These are phyloP conservation scores for Pseudorhombus dupliciocellatus DNA, from an alignment of 2,113 vertebrate genomes.

Conservation along the genomic window DNA sequence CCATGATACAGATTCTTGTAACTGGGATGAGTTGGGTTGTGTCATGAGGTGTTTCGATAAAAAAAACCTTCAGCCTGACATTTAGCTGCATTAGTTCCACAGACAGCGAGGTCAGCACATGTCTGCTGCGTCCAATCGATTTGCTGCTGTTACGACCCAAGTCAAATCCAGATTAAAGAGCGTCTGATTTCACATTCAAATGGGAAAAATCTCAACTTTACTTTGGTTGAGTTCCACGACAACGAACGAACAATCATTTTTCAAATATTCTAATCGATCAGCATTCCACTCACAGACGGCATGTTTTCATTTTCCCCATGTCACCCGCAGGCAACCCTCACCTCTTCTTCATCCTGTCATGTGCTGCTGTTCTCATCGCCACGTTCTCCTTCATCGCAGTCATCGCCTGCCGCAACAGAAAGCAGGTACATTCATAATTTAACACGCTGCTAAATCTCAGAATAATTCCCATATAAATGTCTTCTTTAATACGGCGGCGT, in stretches of 20 bases:
- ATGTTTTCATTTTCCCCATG: not conserved
- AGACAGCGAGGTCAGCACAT: conserved; percentile 29
- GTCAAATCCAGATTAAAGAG: not conserved
- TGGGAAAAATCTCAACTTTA: not conserved
- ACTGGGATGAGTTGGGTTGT: not conserved
- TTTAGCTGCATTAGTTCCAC: conserved; percentile 47
- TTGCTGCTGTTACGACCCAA: not conserved
- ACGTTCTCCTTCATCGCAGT: conserved; percentile 83
- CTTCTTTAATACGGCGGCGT: not conserved
- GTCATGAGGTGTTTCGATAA: conserved; percentile 51
- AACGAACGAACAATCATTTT: no score
- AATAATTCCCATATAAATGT: not conserved
- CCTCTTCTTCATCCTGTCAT: conserved; percentile 84
- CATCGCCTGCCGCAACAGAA: conserved; percentile 74
- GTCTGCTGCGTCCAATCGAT: conserved; percentile 46
- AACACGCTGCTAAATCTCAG: not conserved
- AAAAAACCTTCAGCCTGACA: not conserved
- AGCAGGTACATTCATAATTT: conserved; percentile 77
- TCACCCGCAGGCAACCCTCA: conserved; percentile 76
- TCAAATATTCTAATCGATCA: not conserved
- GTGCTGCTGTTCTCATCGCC: conserved; percentile 76
- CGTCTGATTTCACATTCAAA: not conserved
- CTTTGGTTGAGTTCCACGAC: no score
- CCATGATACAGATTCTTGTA: not conserved
- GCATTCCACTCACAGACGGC: not conserved